Conservation (phyloP, 2,113 vertebrate species). For the Oryzias woworae region DNA sequence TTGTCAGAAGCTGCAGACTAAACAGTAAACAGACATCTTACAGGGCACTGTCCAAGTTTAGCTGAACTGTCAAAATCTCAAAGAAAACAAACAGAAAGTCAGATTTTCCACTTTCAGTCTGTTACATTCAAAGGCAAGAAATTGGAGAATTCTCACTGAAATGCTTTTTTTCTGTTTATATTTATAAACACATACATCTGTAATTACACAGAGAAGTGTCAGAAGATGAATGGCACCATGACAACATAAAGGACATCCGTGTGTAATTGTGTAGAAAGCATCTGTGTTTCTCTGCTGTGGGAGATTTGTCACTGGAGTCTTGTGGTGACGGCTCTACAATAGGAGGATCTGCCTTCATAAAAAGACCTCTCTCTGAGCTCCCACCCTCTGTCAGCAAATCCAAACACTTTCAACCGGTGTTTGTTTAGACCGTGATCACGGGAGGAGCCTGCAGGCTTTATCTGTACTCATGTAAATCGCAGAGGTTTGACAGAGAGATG, state of each 20-base stretch:
- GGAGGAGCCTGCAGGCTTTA: constrained; percentile 25
- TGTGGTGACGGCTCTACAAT: constrained; percentile 49
- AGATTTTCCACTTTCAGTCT: constrained; percentile 11
- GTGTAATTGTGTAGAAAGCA: constrained; percentile 12
- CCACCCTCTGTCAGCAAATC: constrained; percentile 61
- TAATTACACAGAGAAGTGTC: constrained; percentile 37
- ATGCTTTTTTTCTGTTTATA: constrained; percentile 16
- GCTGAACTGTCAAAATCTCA: neutral
- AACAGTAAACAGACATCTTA: constrained; percentile 68
- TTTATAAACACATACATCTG: constrained; percentile 26
- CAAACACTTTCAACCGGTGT: constrained; percentile 58
- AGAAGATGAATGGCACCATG: neutral
- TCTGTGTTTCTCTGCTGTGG: constrained; percentile 41
- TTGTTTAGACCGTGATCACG: constrained; percentile 73
- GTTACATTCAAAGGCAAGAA: constrained; percentile 4
- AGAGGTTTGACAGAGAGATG: constrained; percentile 9
- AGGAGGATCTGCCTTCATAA: constrained; percentile 53
- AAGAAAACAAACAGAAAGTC: constrained; percentile 26
- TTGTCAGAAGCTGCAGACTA: constrained; percentile 59
- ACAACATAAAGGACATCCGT: constrained; percentile 18
- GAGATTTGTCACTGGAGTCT: constrained; percentile 39
- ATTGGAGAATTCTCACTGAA: constrained; percentile 11
- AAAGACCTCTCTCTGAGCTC: constrained; percentile 53
- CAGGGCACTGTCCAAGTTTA: constrained; percentile 40
- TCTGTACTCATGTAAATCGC: constrained; percentile 45